Evolutionary conservation across 1,140 invertebrate genomes (phyloP).

Genomic region (Zaprionus lachaisei): DNA sequence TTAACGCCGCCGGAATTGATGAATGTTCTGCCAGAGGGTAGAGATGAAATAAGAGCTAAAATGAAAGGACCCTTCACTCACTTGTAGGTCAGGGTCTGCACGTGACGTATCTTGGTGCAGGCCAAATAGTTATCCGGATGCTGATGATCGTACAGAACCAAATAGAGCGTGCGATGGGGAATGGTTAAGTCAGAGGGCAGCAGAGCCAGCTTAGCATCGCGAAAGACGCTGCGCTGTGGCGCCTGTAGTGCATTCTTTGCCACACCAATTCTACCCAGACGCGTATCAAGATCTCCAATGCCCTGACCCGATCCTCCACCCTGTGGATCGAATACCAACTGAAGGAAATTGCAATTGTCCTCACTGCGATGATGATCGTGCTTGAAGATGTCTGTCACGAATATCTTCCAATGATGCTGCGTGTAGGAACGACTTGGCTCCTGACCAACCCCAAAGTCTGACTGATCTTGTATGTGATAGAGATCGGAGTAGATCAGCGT

Average conservation of each 20-base stretch:
- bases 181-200: slow-evolving; percentile 89
- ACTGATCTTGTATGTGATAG: slow-evolving; percentile 87
- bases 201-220: slow-evolving; percentile 88
- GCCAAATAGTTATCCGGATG: slow-evolving; percentile 92
- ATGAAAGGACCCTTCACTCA: slow-evolving; percentile 84
- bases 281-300: slow-evolving; percentile 92
- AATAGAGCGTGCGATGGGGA: slow-evolving; percentile 90
- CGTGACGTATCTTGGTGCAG: slow-evolving; percentile 92
- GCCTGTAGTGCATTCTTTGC: slow-evolving; percentile 86
- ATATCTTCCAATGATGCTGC: slow-evolving; percentile 94
- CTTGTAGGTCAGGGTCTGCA: slow-evolving; percentile 88
- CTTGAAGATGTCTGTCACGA: slow-evolving; percentile 95
- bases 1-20: slow-evolving; percentile 92
- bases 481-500: slow-evolving; percentile 91
- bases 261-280: slow-evolving; percentile 91
- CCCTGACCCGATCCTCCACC: slow-evolving; percentile 88
- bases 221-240: slow-evolving; percentile 87
- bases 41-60: neutral
- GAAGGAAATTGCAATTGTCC: slow-evolving; percentile 92
- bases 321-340: slow-evolving; percentile 93
- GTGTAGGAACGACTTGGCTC: slow-evolving; percentile 57
- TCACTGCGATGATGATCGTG: slow-evolving; percentile 89
- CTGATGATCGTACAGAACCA: slow-evolving; percentile 93
- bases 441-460: slow-evolving; percentile 1
- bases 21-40: slow-evolving; percentile 86